Base-by-base conservation (phyloP, 1,140 invertebrate genomes). In the Lasioglossum baleicum region DNA sequence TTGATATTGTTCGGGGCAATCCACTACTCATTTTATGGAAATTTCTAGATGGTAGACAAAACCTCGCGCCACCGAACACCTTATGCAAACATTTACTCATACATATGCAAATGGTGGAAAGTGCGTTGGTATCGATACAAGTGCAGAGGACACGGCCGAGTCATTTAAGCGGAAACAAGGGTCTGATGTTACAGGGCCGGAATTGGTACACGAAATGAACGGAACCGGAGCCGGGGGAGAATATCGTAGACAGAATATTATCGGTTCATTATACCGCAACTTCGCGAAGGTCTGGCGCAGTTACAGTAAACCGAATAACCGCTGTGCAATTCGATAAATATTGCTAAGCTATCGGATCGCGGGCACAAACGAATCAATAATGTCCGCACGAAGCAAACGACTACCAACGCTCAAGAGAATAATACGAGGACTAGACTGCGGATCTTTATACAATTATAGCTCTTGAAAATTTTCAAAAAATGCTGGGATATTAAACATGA, bases 211-310 rank as follows among this genome's bases (percentile, higher is more conserved):
- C 31, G 77, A 48, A 76, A 84, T 48, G 44, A 67, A 53, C 67
- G 40, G 78, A 75, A 68, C 40, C 22, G n/a, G n/a, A 44, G 48
- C 6, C 10, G 53, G 31, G 53, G 31, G 31, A 10, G 53, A 48
- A 65, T 67, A 17, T 69, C 53, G 20, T 31, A 76, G 77, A 63
- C 71, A 42, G 82, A 84, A 85, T 82, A 85, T 85, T 85, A 85
- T 82, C 84, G 83, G 79, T 84, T 85, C 66, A 82, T 85, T 85
- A 85, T 85, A 74, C 71, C 31, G 51, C 56, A 84, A 82, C 71
- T 82, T 77, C 79, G 67, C 74, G 40, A 51, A 75, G 63, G 70
- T 61, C 71, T 56, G 40, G 53, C 42, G 51, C 64, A 73, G 75
- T 83, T 82, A 82, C 67, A 61, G 64, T 75, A 78, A 82, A 78